These are phyloP conservation scores for Melinaea menophilus DNA, from an alignment of 2,888 invertebrate genomes.

Conservation along the genomic window DNA sequence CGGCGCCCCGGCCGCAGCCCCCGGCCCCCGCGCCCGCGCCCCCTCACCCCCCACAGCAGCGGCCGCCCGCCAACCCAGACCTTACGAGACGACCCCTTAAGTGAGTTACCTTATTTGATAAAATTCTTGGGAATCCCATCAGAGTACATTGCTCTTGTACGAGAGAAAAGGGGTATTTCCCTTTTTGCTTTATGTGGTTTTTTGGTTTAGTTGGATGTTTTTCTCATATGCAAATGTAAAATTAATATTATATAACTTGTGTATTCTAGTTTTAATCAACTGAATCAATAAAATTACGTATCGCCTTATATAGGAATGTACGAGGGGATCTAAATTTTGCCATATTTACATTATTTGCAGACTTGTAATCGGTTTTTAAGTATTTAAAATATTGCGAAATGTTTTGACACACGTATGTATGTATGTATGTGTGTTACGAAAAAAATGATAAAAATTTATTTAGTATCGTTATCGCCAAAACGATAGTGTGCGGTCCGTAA, in stretches of 20 bases:
- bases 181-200: too few species aligned
- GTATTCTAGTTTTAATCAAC: slow-evolving; percentile 17
- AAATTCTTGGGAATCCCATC: background rate
- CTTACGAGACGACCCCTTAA: slow-evolving; percentile 85
- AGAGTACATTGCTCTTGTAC: too few species aligned
- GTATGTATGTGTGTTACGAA: background rate
- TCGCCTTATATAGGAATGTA: background rate
- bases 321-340: background rate
- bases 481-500: slow-evolving; percentile 25
- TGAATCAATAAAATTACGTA: slow-evolving; percentile 23
- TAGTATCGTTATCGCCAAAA: slow-evolving; percentile 16
- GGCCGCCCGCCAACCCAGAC: slow-evolving; percentile 79
- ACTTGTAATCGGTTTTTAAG: too few species aligned
- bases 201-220: too few species aligned
- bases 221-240: background rate
- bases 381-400: background rate
- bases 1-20: slow-evolving; percentile 40
- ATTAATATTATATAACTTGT: background rate
- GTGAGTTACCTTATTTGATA: slow-evolving; percentile 60
- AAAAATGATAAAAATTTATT: background rate
- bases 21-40: slow-evolving; percentile 36
- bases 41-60: slow-evolving; percentile 50
- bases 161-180: too few species aligned
- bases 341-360: background rate
- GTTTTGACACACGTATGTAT: background rate